Percentiles rank a stretch among this genome's conserved stretches.
These are phyloP conservation scores for Gyrodactylus salaris DNA, from an alignment of 1,140 invertebrate genomes.

Conservation along the genomic window DNA sequence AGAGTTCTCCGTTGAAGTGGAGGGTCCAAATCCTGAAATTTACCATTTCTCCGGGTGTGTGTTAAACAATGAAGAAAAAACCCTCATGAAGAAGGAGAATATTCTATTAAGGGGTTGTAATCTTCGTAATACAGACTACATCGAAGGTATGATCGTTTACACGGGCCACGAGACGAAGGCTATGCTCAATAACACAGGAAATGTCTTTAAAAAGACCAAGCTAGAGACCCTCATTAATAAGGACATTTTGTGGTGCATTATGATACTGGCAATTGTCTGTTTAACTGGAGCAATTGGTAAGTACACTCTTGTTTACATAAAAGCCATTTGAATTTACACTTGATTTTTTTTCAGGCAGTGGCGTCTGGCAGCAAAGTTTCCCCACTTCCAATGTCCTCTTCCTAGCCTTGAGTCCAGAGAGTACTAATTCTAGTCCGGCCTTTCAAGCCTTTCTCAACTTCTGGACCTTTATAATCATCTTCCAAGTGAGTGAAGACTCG, in stretches of 20 bases:
- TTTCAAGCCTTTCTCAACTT: conserved; percentile 54
- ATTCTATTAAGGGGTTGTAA: conserved; percentile 62
- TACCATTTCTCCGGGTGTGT: conserved; percentile 1
- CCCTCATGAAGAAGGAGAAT: conserved; percentile 60
- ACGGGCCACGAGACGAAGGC: conserved; percentile 85
- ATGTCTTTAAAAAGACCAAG: conserved; percentile 61
- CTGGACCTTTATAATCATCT: conserved; percentile 69
- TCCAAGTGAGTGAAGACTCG: conserved; percentile 52
- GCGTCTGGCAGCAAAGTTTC: conserved; percentile 33
- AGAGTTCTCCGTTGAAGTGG: conserved; percentile 4
- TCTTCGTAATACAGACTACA: conserved; percentile 59
- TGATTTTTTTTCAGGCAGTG: conserved; percentile 27
- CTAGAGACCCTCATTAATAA: conserved; percentile 68
- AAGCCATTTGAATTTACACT: not conserved
- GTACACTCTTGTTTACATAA: conserved; percentile 6
- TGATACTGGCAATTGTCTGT: conserved; percentile 57
- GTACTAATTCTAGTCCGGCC: conserved; percentile 17
- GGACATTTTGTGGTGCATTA: conserved; percentile 76
- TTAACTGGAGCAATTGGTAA: conserved; percentile 44
- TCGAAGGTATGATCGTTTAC: conserved; percentile 84
- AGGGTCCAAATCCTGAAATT: conserved; percentile 5
- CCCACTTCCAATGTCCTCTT: conserved; percentile 20
- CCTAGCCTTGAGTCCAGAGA: conserved; percentile 6
- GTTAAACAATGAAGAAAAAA: conserved; percentile 11
- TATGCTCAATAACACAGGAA: conserved; percentile 79